Evolutionary conservation across 2,888 invertebrate genomes (phyloP), one percentile per base, ranked within the genome.

Genomic region (Eupithecia insigniata): DNA sequence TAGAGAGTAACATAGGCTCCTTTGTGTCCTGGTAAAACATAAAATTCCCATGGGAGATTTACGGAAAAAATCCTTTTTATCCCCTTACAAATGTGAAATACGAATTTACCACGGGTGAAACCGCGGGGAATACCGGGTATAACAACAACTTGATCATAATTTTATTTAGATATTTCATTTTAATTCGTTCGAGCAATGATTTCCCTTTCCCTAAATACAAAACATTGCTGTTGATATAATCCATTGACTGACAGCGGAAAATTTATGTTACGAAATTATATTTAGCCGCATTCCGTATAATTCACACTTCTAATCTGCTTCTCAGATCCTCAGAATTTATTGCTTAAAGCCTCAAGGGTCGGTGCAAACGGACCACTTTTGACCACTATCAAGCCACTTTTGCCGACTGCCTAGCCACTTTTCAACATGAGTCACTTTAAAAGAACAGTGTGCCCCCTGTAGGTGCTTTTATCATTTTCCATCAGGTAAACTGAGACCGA

Each of bases 311-410:
- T 74, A 74, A 74, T 74, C 74, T 74, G 70, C 73, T 76, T 74
- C 70, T 73, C 76, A 76, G 75, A 78, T 77, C 78, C 76, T 71
- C 51, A 70, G 69, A 75, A 79, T 79, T 76, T 79, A 79, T 79
- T 73, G 65, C 77, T 72, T 43, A 22, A 62, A 64, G 68, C 73
- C 70, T 32, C 62, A 66, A 66, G 36, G 36, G 64, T 26, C 4
- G 64, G 2, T 64, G 22, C 36, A 64, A 64, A 64, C 64, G 36
- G 14, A 36, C 64, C 36, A 64, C 36, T 26, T 18, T 7, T 6
- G 14, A 36, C 64, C 36, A 64, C 36, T 26, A 30, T 7, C 16
- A 16, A 18, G 60, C 60, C 30, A 60, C 28, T 14, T 28, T 58
- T 7, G 12, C 14, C 8, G 12, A 58, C 4, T 8, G 28, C 28